These are phyloP conservation scores for Aphidius gifuensis DNA, from an alignment of 1,140 invertebrate species.

Conservation along the genomic window DNA sequence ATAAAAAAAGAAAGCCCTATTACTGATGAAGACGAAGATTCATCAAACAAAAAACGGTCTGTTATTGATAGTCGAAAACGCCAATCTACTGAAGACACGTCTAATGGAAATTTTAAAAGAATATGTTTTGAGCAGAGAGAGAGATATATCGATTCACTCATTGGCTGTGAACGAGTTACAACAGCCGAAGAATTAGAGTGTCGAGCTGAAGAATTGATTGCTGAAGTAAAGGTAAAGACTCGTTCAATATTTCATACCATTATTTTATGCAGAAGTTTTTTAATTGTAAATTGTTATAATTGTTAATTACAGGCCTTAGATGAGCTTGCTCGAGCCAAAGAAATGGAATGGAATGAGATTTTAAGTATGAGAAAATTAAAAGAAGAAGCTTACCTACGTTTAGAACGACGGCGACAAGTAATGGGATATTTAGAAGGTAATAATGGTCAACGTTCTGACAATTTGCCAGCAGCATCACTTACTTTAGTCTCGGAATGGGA, in stretches of 20 bases:
- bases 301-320: conserved; percentile 59
- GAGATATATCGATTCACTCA: conserved; percentile 42
- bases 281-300: neutral
- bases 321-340: conserved; percentile 70
- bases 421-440: conserved; percentile 49
- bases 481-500: conserved; percentile 38
- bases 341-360: conserved; percentile 81
- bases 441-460: conserved; percentile 29
- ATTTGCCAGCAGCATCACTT: conserved; percentile 36
- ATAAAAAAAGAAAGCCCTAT: conserved; percentile 38
- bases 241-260: neutral
- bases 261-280: conserved; percentile 9
- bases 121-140: conserved; percentile 45
- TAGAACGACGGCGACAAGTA: conserved; percentile 66
- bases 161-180: conserved; percentile 42
- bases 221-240: conserved; percentile 42
- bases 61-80: conserved; percentile 36
- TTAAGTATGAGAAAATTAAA: conserved; percentile 75
- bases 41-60: conserved; percentile 22
- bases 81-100: conserved; percentile 35
- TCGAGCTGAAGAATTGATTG: conserved; percentile 43
- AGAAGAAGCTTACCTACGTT: conserved; percentile 70
- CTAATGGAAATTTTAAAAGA: conserved; percentile 43
- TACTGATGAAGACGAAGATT: conserved; percentile 24
- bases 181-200: conserved; percentile 43